Percentiles rank a stretch among this genome's conserved stretches.
These are phyloP conservation scores for Noctilio leporinus DNA, from an alignment of 2,113 vertebrate genomes.

Conservation along the genomic window DNA sequence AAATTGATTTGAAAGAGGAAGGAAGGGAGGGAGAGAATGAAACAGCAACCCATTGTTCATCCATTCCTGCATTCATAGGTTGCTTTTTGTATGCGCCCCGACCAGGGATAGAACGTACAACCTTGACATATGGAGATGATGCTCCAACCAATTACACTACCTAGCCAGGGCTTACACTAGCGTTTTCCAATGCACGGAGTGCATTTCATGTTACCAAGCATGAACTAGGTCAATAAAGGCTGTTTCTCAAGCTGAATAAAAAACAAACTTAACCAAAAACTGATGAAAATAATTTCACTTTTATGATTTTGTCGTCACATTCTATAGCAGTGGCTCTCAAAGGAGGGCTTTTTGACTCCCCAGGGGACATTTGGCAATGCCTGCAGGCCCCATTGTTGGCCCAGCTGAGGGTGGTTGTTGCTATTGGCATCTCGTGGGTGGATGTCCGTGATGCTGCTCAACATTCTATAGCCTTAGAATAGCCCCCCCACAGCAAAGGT, in stretches of 20 bases:
- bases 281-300: background rate
- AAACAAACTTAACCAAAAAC: background rate
- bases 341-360: background rate
- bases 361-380: background rate
- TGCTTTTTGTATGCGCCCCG: no score
- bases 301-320: background rate
- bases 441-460: background rate
- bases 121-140: no score
- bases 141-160: no score
- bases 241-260: background rate
- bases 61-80: no score
- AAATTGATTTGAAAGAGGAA: no score
- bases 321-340: background rate
- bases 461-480: background rate
- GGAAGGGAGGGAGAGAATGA: no score
- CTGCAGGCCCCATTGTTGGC: background rate
- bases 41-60: no score
- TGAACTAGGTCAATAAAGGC: background rate
- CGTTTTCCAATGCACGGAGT: background rate
- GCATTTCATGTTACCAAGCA: background rate
- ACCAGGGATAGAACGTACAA: no score
- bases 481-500: background rate
- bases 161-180: background rate
- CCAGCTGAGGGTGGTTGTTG: background rate
- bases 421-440: background rate